Evolutionary conservation across 2,888 invertebrate genomes (phyloP).

Genomic region (Netelia fuscicornis): DNA sequence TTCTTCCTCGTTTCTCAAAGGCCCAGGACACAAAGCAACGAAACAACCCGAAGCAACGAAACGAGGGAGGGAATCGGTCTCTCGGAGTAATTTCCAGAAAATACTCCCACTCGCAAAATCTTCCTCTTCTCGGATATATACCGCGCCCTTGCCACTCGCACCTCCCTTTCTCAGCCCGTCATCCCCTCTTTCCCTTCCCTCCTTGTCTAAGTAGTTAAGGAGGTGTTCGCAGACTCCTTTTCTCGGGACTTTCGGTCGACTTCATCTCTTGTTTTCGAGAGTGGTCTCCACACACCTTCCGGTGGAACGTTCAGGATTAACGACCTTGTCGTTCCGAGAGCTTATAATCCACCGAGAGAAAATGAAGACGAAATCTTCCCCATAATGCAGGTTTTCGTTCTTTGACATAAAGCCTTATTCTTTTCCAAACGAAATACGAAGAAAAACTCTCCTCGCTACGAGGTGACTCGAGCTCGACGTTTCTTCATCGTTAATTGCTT

Average conservation of each 20-base stretch:
- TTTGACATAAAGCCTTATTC: not conserved
- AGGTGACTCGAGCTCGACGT: too few relatives aligned
- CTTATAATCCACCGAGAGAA: conserved; percentile 22
- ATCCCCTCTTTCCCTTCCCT: not conserved
- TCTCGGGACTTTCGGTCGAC: conserved; percentile 40
- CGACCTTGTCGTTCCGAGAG: conserved; percentile 46
- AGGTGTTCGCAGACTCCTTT: conserved; percentile 56
- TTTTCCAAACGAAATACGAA: too few relatives aligned
- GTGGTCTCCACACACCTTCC: conserved; percentile 32
- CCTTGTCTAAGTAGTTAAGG: conserved; percentile 58
- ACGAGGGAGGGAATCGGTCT: conserved; percentile 44
- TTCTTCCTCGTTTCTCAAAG: conserved; percentile 35
- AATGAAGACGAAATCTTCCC: conserved; percentile 21
- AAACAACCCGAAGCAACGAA: conserved; percentile 57
- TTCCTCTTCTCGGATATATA: conserved; percentile 10
- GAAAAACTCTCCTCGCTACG: too few relatives aligned
- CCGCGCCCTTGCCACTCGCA: not conserved
- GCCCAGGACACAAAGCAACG: conserved; percentile 30
- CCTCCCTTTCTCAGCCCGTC: conserved; percentile 12
- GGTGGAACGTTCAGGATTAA: conserved; percentile 54
- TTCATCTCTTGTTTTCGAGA: conserved; percentile 33
- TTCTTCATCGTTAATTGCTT: too few relatives aligned
- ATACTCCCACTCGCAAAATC: conserved; percentile 48
- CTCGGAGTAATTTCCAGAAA: conserved; percentile 65
- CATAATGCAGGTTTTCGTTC: not conserved